Conservation (phyloP, 2,888 invertebrate species). For the Meta bourneti region DNA sequence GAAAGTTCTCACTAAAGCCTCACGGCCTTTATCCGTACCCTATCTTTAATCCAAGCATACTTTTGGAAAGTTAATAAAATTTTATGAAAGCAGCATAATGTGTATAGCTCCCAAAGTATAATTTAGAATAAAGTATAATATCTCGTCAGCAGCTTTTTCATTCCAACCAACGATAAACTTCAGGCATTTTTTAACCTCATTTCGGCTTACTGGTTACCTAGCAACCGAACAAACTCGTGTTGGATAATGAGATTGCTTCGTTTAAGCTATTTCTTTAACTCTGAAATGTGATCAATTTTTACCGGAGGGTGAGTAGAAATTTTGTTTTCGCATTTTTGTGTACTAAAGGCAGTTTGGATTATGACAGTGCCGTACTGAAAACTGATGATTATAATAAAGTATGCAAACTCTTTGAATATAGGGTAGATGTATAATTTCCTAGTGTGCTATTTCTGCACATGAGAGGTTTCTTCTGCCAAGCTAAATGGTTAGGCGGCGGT, state of each 20-base stretch:
- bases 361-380: neutral
- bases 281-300: slow-evolving; percentile 1
- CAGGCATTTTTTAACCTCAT: neutral
- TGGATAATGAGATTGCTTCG: neutral
- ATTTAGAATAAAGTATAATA: neutral
- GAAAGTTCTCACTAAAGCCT: no score
- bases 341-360: neutral
- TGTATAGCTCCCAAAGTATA: neutral
- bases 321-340: neutral
- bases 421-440: no score
- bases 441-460: no score
- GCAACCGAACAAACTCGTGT: neutral
- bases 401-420: no score
- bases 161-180: neutral
- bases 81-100: neutral
- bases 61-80: neutral
- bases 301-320: neutral
- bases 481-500: no score
- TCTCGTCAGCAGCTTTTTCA: neutral
- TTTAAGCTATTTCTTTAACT: neutral
- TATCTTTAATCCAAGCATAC: neutral
- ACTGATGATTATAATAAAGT: neutral
- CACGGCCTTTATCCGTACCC: no score
- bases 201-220: neutral
- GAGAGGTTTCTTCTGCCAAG: no score